These are phyloP conservation scores for Myrmophylax atrothorax DNA, from an alignment of 2,113 vertebrate genomes.

Conservation along the genomic window DNA sequence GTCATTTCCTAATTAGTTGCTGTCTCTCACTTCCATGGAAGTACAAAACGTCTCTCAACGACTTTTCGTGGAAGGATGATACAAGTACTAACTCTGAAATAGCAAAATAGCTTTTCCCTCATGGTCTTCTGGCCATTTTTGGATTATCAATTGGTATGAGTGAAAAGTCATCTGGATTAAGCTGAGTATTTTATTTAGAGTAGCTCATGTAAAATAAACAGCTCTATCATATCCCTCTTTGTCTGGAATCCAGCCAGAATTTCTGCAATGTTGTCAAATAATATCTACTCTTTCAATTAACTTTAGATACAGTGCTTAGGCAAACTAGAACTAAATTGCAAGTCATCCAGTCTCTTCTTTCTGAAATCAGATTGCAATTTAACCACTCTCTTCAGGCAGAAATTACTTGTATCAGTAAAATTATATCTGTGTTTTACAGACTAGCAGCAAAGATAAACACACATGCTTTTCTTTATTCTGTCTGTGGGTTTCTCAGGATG, in stretches of 20 bases:
- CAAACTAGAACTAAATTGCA: constrained; percentile 8
- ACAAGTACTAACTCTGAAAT: neutral
- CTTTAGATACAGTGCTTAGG: neutral
- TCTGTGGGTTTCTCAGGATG: neutral
- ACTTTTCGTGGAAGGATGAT: neutral
- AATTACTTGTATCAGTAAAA: neutral
- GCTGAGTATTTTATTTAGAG: neutral
- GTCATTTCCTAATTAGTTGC: neutral
- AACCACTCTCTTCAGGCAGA: neutral
- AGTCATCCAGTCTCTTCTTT: neutral
- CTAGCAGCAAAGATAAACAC: neutral
- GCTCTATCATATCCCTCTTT: neutral
- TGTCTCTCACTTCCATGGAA: neutral
- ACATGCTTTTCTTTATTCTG: neutral
- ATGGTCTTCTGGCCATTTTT: neutral
- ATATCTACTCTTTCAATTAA: constrained; percentile 4
- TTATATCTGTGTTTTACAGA: neutral
- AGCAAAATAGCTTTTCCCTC: neutral
- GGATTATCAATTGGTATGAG: neutral
- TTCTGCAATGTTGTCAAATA: neutral
- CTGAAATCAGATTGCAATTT: neutral
- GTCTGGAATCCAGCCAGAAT: neutral
- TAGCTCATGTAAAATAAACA: neutral
- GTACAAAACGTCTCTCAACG: neutral
- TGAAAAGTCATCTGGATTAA: neutral